Conservation (phyloP, 1,140 invertebrate genomes). For the Drosophila nannoptera region DNA sequence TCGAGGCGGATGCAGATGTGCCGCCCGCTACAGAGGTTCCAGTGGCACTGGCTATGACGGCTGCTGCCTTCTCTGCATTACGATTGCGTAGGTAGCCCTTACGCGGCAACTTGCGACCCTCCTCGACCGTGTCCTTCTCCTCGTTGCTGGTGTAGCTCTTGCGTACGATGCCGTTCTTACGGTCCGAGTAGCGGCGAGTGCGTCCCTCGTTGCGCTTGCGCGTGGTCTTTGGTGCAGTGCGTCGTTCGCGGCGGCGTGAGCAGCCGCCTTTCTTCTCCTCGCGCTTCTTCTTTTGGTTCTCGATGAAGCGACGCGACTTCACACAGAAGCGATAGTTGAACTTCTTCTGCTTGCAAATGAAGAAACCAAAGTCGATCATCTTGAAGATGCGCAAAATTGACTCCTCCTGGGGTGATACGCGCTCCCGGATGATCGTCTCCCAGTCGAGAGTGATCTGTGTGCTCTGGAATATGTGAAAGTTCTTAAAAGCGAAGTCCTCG, state of each 20-base stretch:
- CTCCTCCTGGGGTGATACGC: conserved; percentile 83
- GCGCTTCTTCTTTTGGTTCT: conserved; percentile 82
- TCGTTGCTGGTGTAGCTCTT: conserved; percentile 78
- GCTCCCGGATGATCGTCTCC: conserved; percentile 82
- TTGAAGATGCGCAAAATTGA: conserved; percentile 84
- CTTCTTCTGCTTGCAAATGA: conserved; percentile 78
- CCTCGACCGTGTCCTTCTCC: conserved; percentile 77
- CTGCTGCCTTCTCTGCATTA: conserved; percentile 69
- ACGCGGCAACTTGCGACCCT: conserved; percentile 69
- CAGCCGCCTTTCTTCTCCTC: conserved; percentile 80
- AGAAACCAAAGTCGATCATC: conserved; percentile 85
- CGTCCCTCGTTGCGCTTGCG: conserved; percentile 79
- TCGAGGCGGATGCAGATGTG: conserved; percentile 69
- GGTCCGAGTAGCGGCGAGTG: conserved; percentile 79
- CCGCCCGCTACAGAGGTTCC: conserved; percentile 65
- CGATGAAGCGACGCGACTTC: conserved; percentile 81
- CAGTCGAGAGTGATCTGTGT: conserved; percentile 85
- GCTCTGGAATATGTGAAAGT: conserved; percentile 83
- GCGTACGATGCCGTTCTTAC: conserved; percentile 74
- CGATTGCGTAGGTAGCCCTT: conserved; percentile 77
- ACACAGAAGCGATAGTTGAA: conserved; percentile 78
- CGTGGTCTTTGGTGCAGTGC: conserved; percentile 67
- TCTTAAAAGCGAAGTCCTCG: conserved; percentile 86
- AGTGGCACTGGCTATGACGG: conserved; percentile 57
- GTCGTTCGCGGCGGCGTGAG: conserved; percentile 71